Evolutionary conservation across 2,797 vertebrate species (phyloP).

Genomic region (Pristis pectinata): DNA sequence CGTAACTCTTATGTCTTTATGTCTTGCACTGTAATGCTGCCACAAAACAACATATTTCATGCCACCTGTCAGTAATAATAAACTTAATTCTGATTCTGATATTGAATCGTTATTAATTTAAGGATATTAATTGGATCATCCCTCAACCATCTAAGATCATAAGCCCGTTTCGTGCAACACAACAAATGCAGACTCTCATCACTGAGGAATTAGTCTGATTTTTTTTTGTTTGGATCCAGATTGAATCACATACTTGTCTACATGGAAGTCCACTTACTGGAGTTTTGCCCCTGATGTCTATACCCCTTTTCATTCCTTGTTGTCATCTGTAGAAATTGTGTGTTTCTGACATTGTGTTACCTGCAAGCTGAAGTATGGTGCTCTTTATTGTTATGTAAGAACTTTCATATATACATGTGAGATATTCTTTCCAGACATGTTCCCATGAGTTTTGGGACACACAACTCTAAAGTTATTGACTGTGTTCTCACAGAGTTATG

Average conservation of each 20-base stretch:
- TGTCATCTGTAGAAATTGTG: background rate
- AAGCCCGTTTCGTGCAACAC: background rate
- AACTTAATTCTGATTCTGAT: too few species aligned
- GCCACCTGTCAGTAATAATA: too few species aligned
- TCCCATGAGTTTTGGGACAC: background rate
- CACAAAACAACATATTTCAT: too few species aligned
- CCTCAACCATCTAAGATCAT: background rate
- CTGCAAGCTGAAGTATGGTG: too few species aligned
- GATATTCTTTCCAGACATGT: background rate
- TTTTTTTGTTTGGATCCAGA: background rate
- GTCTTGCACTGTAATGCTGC: too few species aligned
- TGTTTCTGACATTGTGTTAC: too few species aligned
- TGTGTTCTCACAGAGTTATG: too few species aligned
- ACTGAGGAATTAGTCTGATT: background rate
- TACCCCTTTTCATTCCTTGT: background rate
- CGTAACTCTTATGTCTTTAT: too few species aligned
- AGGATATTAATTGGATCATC: background rate
- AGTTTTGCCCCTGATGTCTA: background rate
- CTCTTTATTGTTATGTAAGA: too few species aligned
- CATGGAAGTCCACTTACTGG: background rate
- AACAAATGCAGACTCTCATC: background rate
- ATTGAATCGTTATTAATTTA: background rate
- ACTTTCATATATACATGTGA: too few species aligned
- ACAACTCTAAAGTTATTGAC: background rate
- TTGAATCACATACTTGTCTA: background rate